Conservation (phyloP, 1,140 invertebrate species). For the Contarinia nasturtii region DNA sequence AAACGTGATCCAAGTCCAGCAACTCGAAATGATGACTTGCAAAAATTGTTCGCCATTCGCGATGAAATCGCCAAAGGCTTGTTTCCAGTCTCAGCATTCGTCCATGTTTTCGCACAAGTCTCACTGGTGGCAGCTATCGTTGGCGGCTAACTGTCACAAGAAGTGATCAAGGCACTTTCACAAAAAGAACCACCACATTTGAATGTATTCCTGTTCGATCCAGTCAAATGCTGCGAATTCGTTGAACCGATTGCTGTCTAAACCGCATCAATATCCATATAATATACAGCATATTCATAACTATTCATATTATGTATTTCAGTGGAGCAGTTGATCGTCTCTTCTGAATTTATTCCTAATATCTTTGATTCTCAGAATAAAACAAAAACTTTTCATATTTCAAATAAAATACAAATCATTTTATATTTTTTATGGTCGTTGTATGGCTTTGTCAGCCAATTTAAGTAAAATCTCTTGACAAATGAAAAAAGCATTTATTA, state of each 20-base stretch:
- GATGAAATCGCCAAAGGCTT: constrained; percentile 17
- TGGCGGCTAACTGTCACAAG: constrained; percentile 83
- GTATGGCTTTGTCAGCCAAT: too few relatives aligned
- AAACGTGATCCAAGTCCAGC: constrained; percentile 43
- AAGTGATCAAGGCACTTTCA: constrained; percentile 88
- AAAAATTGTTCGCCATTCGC: constrained; percentile 36
- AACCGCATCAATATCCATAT: too few relatives aligned
- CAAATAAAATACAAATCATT: too few relatives aligned
- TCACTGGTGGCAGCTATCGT: constrained; percentile 81
- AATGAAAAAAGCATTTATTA: too few relatives aligned
- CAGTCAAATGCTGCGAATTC: constrained; percentile 55
- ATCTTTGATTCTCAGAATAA: too few relatives aligned
- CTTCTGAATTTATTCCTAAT: too few relatives aligned
- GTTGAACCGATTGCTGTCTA: constrained; percentile 28
- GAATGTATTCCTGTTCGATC: constrained; percentile 85
- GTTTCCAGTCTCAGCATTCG: constrained; percentile 26
- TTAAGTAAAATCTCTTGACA: too few relatives aligned
- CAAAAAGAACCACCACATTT: constrained; percentile 72
- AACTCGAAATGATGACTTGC: constrained; percentile 38
- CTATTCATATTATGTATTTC: too few relatives aligned
- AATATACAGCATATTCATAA: too few relatives aligned
- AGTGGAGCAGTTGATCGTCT: too few relatives aligned
- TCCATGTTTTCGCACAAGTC: constrained; percentile 60
- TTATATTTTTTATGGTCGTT: too few relatives aligned
- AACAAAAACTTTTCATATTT: too few relatives aligned